A percentile compares a stretch with the other conserved stretches of the same genome.
Evolutionary conservation across 1,140 invertebrate species (phyloP).

Genomic region (Bemisia tabaci): DNA sequence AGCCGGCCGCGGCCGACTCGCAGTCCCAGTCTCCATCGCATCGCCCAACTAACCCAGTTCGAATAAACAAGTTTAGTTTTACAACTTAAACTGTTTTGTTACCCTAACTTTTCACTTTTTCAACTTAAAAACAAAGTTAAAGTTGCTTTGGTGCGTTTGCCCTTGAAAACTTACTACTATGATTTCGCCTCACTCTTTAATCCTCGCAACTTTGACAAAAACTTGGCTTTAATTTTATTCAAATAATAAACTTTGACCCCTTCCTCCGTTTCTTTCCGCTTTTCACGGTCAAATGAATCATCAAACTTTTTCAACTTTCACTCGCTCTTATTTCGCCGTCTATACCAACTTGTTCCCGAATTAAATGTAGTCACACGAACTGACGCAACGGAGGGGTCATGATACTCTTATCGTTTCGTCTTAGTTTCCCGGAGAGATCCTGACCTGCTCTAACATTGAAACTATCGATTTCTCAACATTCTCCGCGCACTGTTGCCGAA

Average conservation of each 20-base stretch:
- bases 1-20: background rate
- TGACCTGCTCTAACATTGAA: too few relatives aligned
- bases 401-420: background rate
- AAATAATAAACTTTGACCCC: background rate
- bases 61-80: background rate
- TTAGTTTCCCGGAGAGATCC: too few relatives aligned
- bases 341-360: background rate
- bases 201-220: background rate
- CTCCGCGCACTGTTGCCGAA: too few relatives aligned
- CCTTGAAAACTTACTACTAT: background rate
- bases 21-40: background rate
- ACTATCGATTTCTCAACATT: too few relatives aligned
- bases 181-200: background rate
- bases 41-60: background rate
- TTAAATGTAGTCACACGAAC: background rate
- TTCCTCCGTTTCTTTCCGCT: background rate
- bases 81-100: background rate
- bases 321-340: background rate
- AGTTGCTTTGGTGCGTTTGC: background rate
- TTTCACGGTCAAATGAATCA: background rate
- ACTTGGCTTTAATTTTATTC: background rate
- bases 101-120: background rate
- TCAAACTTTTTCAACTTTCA: background rate
- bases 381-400: background rate
- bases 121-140: background rate